Conservation (phyloP, 2,113 vertebrate species). For the Cyphomyrus plagiostoma region DNA sequence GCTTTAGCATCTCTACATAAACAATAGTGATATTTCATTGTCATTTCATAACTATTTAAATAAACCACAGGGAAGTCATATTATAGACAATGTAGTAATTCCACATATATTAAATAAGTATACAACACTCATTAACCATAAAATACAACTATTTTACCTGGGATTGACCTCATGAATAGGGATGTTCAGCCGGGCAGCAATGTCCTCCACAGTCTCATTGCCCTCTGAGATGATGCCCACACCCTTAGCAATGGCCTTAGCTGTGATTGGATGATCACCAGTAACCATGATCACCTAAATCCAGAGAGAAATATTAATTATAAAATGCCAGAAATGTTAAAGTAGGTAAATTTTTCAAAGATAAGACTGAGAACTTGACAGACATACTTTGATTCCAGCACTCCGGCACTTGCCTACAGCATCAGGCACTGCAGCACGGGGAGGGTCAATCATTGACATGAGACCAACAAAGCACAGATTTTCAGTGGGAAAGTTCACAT, state of each 20-base stretch:
- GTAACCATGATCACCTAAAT: background rate
- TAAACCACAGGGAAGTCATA: background rate
- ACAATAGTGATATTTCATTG: background rate
- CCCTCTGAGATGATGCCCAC: background rate
- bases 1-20: conserved; percentile 81
- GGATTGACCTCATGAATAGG: background rate
- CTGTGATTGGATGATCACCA: background rate
- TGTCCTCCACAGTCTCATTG: background rate
- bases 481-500: background rate
- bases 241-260: background rate
- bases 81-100: background rate
- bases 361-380: background rate
- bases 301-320: background rate
- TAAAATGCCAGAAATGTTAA: background rate
- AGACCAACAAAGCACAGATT: conserved; percentile 1
- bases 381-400: background rate
- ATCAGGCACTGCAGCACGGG: background rate
- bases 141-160: background rate
- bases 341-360: background rate
- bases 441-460: background rate
- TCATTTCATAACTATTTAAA: background rate
- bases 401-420: background rate
- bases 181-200: background rate
- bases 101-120: background rate
- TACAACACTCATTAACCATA: background rate